Base-by-base conservation (phyloP, 2,888 invertebrate genomes). In the Empis livida region DNA sequence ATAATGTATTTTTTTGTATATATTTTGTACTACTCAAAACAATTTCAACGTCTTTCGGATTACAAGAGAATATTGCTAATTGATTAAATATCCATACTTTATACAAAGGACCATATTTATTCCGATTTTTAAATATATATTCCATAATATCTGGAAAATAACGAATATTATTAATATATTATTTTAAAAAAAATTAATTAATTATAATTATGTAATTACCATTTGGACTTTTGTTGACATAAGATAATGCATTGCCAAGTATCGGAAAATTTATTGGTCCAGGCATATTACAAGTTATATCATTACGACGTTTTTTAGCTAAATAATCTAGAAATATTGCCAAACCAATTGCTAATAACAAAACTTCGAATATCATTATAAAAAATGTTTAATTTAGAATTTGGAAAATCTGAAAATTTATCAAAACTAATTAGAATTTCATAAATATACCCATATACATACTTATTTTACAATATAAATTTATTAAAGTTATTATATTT, bases 41-140 rank as follows among this genome's bases (percentile, higher is more conserved):
- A 54, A 73, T 71, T 60, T 75, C 74, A 15, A 68, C 63, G 49
- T 71, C 64, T 55, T 72, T 72, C 2, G 71, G 61, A 58, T 74
- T 69, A 9, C 61, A 61, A 10, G 56, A 55, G 23, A 74, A 49
- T 0, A 75, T 54, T 30, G 68, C 70, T 16, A 74, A 61, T 6
- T 67, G 57, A 10, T 70, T 65, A 23, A 74, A 64, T 20, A 72
- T 61, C 62, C 73, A 73, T 14, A 72, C 61, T 37, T 65, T 65
- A 52, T 56, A 70, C 5, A 65, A 59, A 2, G 60, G 57, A 0
- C 74, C 74, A 56, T 72, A 75, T 47, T 65, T 63, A 3, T 56
- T 35, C 5, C 59, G 55, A 47, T 60, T 61, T 10, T 47, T 44
- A 3, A 43, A 4, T 37, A 60, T 59, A 17, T 57, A 55, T 16